Percentiles rank a stretch among this genome's conserved stretches.
Evolutionary conservation across 1,140 invertebrate species (phyloP).

Genomic region (Sitobion miscanthi): DNA sequence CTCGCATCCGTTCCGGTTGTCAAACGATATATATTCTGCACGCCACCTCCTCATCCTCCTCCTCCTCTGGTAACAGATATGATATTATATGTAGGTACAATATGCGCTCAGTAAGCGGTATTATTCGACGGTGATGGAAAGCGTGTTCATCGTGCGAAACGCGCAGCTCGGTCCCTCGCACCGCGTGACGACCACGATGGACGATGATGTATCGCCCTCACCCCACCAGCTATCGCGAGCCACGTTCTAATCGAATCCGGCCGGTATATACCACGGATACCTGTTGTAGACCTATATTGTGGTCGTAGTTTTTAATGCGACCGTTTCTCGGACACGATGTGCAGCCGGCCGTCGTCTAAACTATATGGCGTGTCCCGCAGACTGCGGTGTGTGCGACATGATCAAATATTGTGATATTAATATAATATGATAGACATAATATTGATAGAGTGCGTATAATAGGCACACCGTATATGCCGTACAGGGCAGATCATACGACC

Average conservation of each 20-base stretch:
- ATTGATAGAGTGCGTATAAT: no score
- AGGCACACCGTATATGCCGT: no score
- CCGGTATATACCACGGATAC: no score
- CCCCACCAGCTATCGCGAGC: background rate
- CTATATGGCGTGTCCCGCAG: no score
- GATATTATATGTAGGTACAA: background rate
- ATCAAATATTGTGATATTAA: no score
- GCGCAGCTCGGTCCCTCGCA: background rate
- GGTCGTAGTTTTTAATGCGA: no score
- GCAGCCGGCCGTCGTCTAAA: no score
- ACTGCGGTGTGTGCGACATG: no score
- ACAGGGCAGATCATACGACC: no score
- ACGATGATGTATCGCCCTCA: background rate
- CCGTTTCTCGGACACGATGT: no score
- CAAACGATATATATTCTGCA: background rate
- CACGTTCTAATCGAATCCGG: background rate
- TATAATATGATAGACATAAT: no score
- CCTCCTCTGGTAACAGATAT: background rate
- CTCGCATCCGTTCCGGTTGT: constrained; percentile 15
- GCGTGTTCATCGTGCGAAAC: constrained; percentile 10
- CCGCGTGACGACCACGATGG: background rate
- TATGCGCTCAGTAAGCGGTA: background rate
- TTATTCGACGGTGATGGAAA: constrained; percentile 20
- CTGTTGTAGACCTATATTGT: no score
- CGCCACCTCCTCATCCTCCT: background rate